Evolutionary conservation across 1,140 invertebrate genomes (phyloP).

Genomic region (Cydia amplana): DNA sequence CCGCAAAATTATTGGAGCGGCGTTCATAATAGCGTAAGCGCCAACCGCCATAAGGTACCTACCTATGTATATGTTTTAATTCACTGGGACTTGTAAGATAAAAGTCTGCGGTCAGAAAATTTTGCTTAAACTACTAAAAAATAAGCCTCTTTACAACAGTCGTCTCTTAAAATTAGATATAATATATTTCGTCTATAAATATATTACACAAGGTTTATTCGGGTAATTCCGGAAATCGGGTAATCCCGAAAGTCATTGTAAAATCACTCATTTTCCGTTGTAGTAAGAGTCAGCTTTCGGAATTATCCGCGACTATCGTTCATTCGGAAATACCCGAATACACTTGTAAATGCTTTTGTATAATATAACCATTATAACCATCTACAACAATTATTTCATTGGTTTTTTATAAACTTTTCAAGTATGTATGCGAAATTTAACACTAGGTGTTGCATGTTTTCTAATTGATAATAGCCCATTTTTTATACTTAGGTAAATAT

Average conservation of each 20-base stretch:
- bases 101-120: slow-evolving; percentile 27
- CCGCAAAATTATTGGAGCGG: too few relatives aligned
- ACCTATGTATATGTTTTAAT: not conserved
- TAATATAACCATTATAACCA: too few relatives aligned
- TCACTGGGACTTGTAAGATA: not conserved
- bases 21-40: too few relatives aligned
- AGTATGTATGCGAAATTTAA: not conserved
- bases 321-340: too few relatives aligned
- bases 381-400: not conserved
- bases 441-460: not conserved
- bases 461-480: too few relatives aligned
- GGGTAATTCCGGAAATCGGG: too few relatives aligned
- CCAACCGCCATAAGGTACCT: too few relatives aligned
- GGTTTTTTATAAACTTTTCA: not conserved
- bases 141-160: slow-evolving; percentile 20
- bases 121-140: slow-evolving; percentile 16
- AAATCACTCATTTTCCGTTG: too few relatives aligned
- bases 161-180: not conserved
- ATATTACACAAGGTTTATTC: too few relatives aligned
- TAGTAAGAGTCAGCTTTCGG: too few relatives aligned
- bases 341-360: not conserved
- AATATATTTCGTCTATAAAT: not conserved
- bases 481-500: not conserved
- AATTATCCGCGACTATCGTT: too few relatives aligned
- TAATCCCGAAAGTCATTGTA: too few relatives aligned